Percentiles rank a stretch among this genome's conserved stretches.
These are phyloP conservation scores for Lepidocyrtinus sp. DNA, from an alignment of 2,888 invertebrate genomes.

Conservation along the genomic window DNA sequence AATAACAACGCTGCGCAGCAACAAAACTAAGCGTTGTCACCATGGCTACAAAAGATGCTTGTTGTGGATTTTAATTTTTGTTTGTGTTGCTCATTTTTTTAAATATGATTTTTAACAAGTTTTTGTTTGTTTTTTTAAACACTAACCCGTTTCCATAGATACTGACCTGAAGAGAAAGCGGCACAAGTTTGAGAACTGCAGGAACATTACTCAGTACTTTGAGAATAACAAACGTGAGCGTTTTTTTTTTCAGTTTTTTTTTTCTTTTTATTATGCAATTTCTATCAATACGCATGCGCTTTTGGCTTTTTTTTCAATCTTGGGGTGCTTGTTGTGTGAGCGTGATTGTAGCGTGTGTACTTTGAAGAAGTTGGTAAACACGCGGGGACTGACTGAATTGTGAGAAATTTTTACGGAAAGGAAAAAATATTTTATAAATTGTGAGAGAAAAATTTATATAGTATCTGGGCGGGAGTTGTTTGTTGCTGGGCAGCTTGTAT, in stretches of 20 bases:
- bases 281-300: too few species aligned
- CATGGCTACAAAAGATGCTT: too few species aligned
- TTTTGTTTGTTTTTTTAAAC: constrained; percentile 70
- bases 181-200: constrained; percentile 74
- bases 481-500: too few species aligned
- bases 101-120: constrained; percentile 39
- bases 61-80: constrained; percentile 47
- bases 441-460: too few species aligned
- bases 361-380: too few species aligned
- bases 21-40: not conserved
- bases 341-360: too few species aligned
- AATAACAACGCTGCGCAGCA: constrained; percentile 42
- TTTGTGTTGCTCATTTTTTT: constrained; percentile 69
- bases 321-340: too few species aligned
- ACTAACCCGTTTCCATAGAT: constrained; percentile 74
- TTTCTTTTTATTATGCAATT: constrained; percentile 20
- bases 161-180: constrained; percentile 77
- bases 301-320: too few species aligned
- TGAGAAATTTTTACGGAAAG: too few species aligned
- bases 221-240: constrained; percentile 56
- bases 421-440: too few species aligned
- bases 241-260: constrained; percentile 15
- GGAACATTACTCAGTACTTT: constrained; percentile 55
- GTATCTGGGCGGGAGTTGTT: too few species aligned
- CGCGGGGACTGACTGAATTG: too few species aligned